Percentiles rank a stretch among this genome's conserved stretches.
These are phyloP conservation scores for Percopsis omiscomaycus DNA, from an alignment of 2,797 vertebrate genomes.

Conservation along the genomic window DNA sequence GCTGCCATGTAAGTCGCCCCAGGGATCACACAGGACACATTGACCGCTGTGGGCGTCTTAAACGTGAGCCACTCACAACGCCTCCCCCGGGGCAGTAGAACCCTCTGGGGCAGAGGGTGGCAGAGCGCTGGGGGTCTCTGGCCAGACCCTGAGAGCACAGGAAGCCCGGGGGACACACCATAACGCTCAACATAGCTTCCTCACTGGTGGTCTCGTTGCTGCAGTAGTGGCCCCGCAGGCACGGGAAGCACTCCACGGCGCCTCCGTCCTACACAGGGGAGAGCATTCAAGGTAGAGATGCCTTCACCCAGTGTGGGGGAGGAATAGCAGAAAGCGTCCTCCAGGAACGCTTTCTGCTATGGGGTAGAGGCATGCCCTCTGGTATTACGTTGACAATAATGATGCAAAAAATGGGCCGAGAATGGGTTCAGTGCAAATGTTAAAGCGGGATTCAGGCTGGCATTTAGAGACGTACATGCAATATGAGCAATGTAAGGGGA, in stretches of 20 bases:
- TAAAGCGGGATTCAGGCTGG: constrained; percentile 25
- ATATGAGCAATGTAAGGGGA: constrained; percentile 52
- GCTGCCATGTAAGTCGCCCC: constrained; percentile 1
- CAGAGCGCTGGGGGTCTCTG: constrained; percentile 76
- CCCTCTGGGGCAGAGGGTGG: constrained; percentile 84
- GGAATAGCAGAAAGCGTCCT: constrained; percentile 32
- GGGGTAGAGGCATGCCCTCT: constrained; percentile 22
- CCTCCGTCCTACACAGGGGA: constrained; percentile 79
- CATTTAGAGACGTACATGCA: constrained; percentile 51
- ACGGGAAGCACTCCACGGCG: constrained; percentile 79
- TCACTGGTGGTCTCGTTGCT: constrained; percentile 83
- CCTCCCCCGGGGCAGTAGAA: constrained; percentile 85
- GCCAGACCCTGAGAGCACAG: constrained; percentile 85
- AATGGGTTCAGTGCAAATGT: not conserved
- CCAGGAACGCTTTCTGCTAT: constrained; percentile 14
- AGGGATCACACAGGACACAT: not conserved
- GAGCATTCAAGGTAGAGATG: constrained; percentile 55
- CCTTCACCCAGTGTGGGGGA: constrained; percentile 50
- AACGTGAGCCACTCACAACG: constrained; percentile 72
- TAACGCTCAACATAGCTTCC: constrained; percentile 83
- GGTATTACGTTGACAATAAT: constrained; percentile 13
- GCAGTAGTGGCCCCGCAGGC: constrained; percentile 86
- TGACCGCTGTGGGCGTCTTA: not conserved
- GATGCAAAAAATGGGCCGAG: constrained; percentile 5
- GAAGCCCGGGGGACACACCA: constrained; percentile 86